A percentile compares a stretch with the other conserved stretches of the same genome.
Evolutionary conservation across 2,888 invertebrate genomes (phyloP).

Genomic region (Orgyia antiqua): DNA sequence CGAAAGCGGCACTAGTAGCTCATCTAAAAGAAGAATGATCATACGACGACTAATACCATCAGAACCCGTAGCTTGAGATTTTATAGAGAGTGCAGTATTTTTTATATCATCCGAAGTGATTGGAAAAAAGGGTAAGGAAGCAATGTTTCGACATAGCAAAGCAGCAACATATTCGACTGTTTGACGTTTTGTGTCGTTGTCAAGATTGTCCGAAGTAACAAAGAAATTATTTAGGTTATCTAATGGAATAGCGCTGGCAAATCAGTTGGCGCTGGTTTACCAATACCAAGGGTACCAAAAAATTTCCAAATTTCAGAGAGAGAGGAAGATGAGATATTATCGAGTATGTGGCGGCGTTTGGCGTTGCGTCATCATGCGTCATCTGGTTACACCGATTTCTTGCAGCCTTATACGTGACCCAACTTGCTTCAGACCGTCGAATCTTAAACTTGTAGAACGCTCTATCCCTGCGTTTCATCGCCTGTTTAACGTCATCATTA

Average conservation of each 20-base stretch:
- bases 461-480: background rate
- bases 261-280: background rate
- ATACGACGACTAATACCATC: too few relatives aligned
- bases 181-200: too few relatives aligned
- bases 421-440: background rate
- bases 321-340: background rate
- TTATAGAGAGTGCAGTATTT: too few relatives aligned
- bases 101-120: too few relatives aligned
- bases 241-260: background rate
- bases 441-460: background rate
- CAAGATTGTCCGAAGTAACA: background rate
- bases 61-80: too few relatives aligned
- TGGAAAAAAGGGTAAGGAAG: too few relatives aligned
- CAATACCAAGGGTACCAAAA: background rate
- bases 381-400: background rate
- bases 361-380: too few relatives aligned
- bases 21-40: too few relatives aligned
- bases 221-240: background rate
- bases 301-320: background rate
- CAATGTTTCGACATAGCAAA: too few relatives aligned
- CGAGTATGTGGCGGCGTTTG: too few relatives aligned
- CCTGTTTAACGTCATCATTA: background rate
- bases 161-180: too few relatives aligned
- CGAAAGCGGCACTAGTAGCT: too few relatives aligned
- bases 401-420: background rate